Conservation (phyloP, 2,797 vertebrate species). For the Paguma larvata region DNA sequence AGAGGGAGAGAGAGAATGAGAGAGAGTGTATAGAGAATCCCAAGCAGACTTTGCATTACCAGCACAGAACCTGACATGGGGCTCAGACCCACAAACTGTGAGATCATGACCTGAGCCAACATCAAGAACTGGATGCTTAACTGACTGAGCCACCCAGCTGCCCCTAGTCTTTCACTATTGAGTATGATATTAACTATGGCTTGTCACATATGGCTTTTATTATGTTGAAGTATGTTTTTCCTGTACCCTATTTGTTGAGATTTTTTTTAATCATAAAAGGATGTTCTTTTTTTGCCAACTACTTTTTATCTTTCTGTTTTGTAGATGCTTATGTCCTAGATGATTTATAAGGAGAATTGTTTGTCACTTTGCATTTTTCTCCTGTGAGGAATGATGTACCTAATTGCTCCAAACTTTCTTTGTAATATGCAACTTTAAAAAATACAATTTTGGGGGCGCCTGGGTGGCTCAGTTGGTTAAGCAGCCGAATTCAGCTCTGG, state of each 20-base stretch:
- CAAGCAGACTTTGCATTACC: no score
- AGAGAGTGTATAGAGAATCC: no score
- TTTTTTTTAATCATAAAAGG: not conserved
- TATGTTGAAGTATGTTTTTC: not conserved
- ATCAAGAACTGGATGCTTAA: no score
- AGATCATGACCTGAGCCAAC: no score
- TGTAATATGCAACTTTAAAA: slow-evolving; percentile 2
- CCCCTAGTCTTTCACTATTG: not conserved
- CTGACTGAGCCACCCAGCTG: no score
- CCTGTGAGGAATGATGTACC: not conserved
- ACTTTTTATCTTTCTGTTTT: slow-evolving; percentile 7
- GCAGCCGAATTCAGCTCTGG: no score
- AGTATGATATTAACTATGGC: not conserved
- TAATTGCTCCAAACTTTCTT: not conserved
- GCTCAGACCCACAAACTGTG: no score
- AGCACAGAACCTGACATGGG: no score
- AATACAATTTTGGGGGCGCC: not conserved
- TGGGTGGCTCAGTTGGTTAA: no score
- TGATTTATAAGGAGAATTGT: slow-evolving; percentile 1
- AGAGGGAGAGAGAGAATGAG: no score
- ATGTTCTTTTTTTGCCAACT: not conserved
- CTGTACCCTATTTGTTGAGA: not conserved
- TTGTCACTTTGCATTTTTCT: not conserved
- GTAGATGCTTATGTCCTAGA: not conserved
- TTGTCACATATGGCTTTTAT: not conserved